Evolutionary conservation across 2,113 vertebrate species (phyloP).

Genomic region (Etia nguti): DNA sequence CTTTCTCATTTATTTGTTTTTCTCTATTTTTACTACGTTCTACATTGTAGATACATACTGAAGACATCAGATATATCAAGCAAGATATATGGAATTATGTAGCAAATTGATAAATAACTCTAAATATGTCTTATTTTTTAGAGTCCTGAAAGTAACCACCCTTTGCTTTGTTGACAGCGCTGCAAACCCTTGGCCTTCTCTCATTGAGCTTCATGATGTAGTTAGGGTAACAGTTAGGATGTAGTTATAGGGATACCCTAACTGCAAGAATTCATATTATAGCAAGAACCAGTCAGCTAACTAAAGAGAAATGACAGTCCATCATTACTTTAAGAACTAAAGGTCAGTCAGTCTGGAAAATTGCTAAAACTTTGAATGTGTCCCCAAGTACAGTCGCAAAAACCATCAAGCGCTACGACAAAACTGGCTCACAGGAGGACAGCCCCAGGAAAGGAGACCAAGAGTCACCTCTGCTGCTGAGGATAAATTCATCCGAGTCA

Average conservation of each 20-base stretch:
- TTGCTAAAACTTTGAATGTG: not conserved
- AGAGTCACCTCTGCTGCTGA: not conserved
- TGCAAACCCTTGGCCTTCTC: not conserved
- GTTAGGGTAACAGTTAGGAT: too few species aligned
- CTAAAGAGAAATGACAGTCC: not conserved
- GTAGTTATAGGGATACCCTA: too few species aligned
- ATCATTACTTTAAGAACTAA: not conserved
- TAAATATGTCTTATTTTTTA: not conserved
- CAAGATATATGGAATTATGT: not conserved
- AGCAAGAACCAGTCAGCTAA: not conserved
- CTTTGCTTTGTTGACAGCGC: not conserved
- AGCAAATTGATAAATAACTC: not conserved
- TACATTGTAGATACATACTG: not conserved
- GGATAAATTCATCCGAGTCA: not conserved
- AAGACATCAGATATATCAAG: not conserved
- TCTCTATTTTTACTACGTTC: not conserved
- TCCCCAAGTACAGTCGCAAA: not conserved
- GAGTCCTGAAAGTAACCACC: not conserved
- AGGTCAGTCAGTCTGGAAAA: not conserved
- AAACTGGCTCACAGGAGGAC: not conserved
- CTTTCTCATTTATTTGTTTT: not conserved
- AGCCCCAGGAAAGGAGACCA: fast-evolving
- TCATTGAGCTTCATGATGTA: not conserved
- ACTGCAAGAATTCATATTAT: not conserved
- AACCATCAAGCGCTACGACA: not conserved